Base-by-base conservation (phyloP, 2,888 invertebrate genomes). In the Stenodera caucasica region DNA sequence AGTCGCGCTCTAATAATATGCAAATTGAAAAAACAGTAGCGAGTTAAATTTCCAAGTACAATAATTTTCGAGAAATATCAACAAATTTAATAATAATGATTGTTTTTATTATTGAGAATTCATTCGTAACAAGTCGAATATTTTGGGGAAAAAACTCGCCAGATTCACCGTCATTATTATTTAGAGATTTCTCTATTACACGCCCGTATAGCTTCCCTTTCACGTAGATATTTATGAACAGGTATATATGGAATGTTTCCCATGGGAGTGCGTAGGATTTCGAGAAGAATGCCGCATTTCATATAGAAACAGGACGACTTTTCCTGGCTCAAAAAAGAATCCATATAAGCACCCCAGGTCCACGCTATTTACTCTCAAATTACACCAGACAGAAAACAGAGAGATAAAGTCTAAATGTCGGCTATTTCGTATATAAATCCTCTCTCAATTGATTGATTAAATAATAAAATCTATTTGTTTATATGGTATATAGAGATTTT, bases 11-110 rank as follows among this genome's bases (percentile, higher is more conserved):
- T 62, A 62, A 62, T 62, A 56, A 62, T 56, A 62, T 62, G 62
- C 62, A 62, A 62, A 62, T 62, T 62, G 62, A 58, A 62, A 45
- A 62, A 62, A 62, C 58, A 62, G 62, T 62, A 62, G 58, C 62
- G 18, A 49, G 58, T 62, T 62, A 58, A 56, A 56, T 62, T 62
- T 58, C 58, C 58, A n/a, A n/a, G n/a, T n/a, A n/a, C n/a, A n/a
- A n/a, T n/a, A n/a, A n/a, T n/a, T n/a, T n/a, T n/a, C n/a, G 60
- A n/a, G n/a, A n/a, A n/a, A n/a, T 62, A 53, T 58, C 55, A 45
- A 58, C 62, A 45, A 29, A 29, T n/a, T n/a, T n/a, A n/a, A 50
- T 54, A 60, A 40, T 54, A 57, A 57, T 49, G 52, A 50, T 50
- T 45, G 15, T 37, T 57, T 37, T 50, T 18, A 30, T 30, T 8